These are phyloP conservation scores for Cichladusa arquata DNA, from an alignment of 2,113 vertebrate genomes.

Conservation along the genomic window DNA sequence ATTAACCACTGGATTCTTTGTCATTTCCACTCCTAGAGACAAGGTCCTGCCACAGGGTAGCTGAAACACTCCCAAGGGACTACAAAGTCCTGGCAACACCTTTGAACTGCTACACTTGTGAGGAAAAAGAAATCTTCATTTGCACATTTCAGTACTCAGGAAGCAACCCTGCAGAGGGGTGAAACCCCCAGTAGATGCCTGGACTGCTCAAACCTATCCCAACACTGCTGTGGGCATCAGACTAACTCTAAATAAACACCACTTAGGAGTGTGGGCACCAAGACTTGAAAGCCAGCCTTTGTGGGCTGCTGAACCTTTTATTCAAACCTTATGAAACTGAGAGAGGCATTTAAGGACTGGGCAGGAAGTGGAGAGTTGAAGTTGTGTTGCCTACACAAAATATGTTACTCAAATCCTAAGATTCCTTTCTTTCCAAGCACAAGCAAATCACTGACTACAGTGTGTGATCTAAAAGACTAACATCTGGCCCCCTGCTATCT, in stretches of 20 bases:
- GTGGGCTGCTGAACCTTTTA: neutral
- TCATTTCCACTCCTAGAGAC: neutral
- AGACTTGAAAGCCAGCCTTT: neutral
- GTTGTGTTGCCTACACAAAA: neutral
- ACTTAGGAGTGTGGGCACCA: rapidly evolving
- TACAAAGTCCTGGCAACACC: neutral
- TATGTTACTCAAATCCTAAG: neutral
- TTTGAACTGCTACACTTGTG: neutral
- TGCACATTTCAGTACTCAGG: neutral
- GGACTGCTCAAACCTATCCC: neutral
- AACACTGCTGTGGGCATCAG: neutral
- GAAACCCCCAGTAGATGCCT: neutral
- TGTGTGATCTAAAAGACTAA: rapidly evolving
- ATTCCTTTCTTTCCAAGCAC: neutral
- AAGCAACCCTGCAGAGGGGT: neutral
- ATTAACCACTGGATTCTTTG: neutral
- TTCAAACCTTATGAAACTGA: neutral
- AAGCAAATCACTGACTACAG: neutral
- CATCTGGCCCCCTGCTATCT: neutral
- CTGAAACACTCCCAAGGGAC: rapidly evolving
- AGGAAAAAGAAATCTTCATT: rapidly evolving
- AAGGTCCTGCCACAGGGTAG: neutral
- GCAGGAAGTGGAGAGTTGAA: neutral
- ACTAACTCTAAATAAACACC: neutral
- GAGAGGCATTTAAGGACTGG: rapidly evolving